These are phyloP conservation scores for Riparia riparia DNA, from an alignment of 2,113 vertebrate species.

Conservation along the genomic window DNA sequence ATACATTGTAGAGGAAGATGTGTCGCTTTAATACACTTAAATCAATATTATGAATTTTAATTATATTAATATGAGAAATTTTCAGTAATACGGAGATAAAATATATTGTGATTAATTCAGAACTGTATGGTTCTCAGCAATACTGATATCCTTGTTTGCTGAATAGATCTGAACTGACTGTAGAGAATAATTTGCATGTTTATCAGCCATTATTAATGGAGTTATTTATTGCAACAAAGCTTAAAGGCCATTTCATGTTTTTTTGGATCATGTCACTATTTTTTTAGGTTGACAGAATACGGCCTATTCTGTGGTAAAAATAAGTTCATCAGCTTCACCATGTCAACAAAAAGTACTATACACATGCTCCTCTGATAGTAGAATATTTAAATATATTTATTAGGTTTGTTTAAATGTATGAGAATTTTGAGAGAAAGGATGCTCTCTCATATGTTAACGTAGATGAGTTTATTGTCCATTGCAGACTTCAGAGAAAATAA, in stretches of 20 bases:
- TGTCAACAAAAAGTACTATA: background rate
- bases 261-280: background rate
- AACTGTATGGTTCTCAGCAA: background rate
- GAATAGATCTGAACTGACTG: conserved; percentile 47
- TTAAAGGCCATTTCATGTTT: conserved; percentile 35
- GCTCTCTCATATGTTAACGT: background rate
- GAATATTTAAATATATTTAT: background rate
- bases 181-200: conserved; percentile 63
- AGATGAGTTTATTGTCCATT: background rate
- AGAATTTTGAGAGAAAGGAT: background rate
- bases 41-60: background rate
- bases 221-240: conserved; percentile 57
- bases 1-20: background rate
- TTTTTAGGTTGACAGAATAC: background rate
- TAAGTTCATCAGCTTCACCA: background rate
- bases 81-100: background rate
- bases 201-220: conserved; percentile 62
- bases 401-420: background rate
- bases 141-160: background rate
- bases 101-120: conserved; percentile 16
- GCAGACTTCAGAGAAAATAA: background rate
- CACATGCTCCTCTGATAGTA: background rate
- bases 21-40: background rate
- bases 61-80: background rate
- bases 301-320: background rate